Evolutionary conservation across 2,113 vertebrate genomes (phyloP).

Genomic region (Crocuta crocuta): DNA sequence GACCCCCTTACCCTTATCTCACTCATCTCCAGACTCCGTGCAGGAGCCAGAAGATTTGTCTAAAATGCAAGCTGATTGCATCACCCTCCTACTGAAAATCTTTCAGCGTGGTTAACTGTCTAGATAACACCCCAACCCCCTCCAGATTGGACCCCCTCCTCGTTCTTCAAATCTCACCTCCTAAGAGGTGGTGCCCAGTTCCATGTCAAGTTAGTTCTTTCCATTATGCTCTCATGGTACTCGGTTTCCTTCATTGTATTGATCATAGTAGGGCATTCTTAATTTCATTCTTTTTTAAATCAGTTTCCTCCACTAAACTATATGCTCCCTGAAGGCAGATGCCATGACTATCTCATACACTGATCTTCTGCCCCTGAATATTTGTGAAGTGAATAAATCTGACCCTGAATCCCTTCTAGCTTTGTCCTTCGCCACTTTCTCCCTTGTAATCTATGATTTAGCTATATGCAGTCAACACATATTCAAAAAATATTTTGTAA

Average conservation of each 20-base stretch:
- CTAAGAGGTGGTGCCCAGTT: neutral
- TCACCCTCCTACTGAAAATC: neutral
- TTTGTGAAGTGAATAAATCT: slow-evolving; percentile 12
- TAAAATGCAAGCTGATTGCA: neutral
- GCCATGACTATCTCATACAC: neutral
- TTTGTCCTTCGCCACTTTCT: neutral
- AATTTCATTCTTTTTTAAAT: neutral
- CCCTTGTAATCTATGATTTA: neutral
- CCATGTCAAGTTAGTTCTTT: neutral
- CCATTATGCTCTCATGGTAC: neutral
- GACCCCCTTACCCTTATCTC: neutral
- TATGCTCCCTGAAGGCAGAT: neutral
- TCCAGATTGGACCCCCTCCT: neutral
- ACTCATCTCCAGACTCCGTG: neutral
- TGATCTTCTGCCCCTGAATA: neutral
- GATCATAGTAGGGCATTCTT: neutral
- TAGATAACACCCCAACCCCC: neutral
- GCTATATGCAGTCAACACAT: neutral
- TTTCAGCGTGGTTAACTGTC: neutral
- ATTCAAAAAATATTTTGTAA: neutral
- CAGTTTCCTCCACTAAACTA: neutral
- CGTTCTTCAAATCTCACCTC: neutral
- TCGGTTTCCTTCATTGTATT: neutral
- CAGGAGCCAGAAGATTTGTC: neutral
- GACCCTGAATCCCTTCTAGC: neutral